Percentiles rank a stretch among this genome's conserved stretches.
Evolutionary conservation across 2,113 vertebrate species (phyloP).

Genomic region (Perca fluviatilis): DNA sequence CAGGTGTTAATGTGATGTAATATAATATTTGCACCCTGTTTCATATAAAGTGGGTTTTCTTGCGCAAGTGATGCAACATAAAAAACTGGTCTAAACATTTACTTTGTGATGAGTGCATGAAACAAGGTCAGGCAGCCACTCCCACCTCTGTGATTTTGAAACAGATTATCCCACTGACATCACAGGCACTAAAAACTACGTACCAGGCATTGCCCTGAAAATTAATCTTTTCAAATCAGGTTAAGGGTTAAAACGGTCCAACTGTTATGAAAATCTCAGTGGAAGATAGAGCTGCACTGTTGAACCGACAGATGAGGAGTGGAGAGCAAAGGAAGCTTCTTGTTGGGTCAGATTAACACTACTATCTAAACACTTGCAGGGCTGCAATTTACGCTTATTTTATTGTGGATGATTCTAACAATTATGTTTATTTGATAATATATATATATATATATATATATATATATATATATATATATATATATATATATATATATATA

Average conservation of each 20-base stretch:
- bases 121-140: constrained; percentile 32
- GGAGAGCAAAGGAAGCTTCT: not conserved
- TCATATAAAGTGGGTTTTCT: not conserved
- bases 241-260: not conserved
- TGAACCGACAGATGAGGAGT: not conserved
- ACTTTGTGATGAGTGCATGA: not conserved
- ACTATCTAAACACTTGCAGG: not conserved
- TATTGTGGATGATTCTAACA: too few species aligned
- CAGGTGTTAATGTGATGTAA: not conserved
- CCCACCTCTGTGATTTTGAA: constrained; percentile 26
- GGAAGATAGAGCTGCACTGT: not conserved
- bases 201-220: constrained; percentile 12
- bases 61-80: constrained; percentile 12
- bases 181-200: not conserved
- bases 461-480: too few species aligned
- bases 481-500: too few species aligned
- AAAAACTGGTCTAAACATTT: not conserved
- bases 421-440: too few species aligned
- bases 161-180: constrained; percentile 54
- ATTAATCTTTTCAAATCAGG: constrained; percentile 54
- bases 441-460: too few species aligned
- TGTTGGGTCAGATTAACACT: not conserved
- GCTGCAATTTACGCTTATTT: not conserved
- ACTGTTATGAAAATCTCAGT: not conserved
- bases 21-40: not conserved